Base-by-base conservation (phyloP, 2,797 vertebrate species). In the Crenuchus spilurus region DNA sequence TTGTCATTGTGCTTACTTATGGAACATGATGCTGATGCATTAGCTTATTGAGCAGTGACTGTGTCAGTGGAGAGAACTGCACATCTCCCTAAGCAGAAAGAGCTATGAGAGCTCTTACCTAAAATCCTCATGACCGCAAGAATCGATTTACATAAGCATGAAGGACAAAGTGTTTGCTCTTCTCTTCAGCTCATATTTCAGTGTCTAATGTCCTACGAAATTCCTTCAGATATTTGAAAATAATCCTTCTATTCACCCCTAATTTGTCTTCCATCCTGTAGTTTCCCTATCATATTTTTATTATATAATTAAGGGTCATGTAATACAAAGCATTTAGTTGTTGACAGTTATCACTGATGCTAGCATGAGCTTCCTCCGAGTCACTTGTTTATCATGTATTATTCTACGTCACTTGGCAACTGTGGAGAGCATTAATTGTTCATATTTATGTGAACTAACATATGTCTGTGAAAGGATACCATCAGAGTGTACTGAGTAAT, bases 131-230 rank as follows among this genome's bases (percentile, higher is more conserved):
- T 14, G 35, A 70, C 16, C 31, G 46, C 13, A 39, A 48, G 44
- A 54, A 61, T 55, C 16, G 16, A 37, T 76, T 61, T 73, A 44
- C 58, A 75, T 51, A 31, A 2, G 14, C 58, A 51, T 46, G 20
- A 37, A 70, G 37, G 65, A 73, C 31, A 61, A 33, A 41, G 20
- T 14, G 20, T n/a, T 6, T 44, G 11, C 49, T 24, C 22, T 55
- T 35, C 13, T 52, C 41, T 4, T 33, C 18, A 28, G 44, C 70
- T 48, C 31, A 10, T 46, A 6, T 41, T 60, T 57, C 18, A 72
- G 31, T 57, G 18, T 48, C 6, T 20, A 14, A 46, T 35, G 8
- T n/a, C 35, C 28, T 10, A 51, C 0, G 1, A 20, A 14, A 13
- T 48, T 57, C 18, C 10, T 18, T 28, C 0, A n/a, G 46, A 58